Evolutionary conservation across 1,140 invertebrate genomes (phyloP), one percentile per base, ranked within the genome.

Genomic region (Ceratosolen fusciceps): DNA sequence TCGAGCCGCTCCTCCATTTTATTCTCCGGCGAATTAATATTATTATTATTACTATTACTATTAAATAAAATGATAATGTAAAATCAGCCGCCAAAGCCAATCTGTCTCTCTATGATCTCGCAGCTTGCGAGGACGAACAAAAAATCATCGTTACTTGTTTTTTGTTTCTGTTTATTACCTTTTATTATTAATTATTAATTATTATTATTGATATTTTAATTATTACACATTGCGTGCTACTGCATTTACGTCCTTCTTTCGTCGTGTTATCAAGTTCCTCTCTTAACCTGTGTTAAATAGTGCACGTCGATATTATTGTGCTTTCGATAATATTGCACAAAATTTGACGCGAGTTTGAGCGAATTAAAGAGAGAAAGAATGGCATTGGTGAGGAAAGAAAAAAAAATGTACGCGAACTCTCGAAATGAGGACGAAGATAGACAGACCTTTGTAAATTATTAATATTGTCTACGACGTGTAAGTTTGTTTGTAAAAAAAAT

Each of bases 401-500:
- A 84, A 78, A 68, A 71, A 82, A n/a, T n/a, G 68, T n/a, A 80
- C 62, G 78, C 72, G 72, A 75, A 54, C 31, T 75, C 26, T 34
- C 52, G 54, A 58, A 39, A 56, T 19, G 62, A 75, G 65, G 37
- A 76, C 56, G 39, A 56, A 49, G 74, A 80, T n/a, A 80, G 12
- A 72, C 60, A 67, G 73, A 74, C 79, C 82, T 87, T 85, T 90
- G 86, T 90, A 90, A 90, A 90, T 90, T 86, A 88, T 88, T 86
- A 85, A 86, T 84, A 85, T 84, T 83, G 84, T 84, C 83, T 86
- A 88, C 82, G 85, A 88, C 88, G 88, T 89, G 87, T 90, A 90
- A 85, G 88, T 90, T 90, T 89, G 90, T 90, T 90, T 90, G 89
- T 90, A 89, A 80, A 80, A 76, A 47, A 70, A 90, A 89, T 89